Conservation (phyloP, 1,140 invertebrate genomes). For the Macrosteles quadrilineatus region DNA sequence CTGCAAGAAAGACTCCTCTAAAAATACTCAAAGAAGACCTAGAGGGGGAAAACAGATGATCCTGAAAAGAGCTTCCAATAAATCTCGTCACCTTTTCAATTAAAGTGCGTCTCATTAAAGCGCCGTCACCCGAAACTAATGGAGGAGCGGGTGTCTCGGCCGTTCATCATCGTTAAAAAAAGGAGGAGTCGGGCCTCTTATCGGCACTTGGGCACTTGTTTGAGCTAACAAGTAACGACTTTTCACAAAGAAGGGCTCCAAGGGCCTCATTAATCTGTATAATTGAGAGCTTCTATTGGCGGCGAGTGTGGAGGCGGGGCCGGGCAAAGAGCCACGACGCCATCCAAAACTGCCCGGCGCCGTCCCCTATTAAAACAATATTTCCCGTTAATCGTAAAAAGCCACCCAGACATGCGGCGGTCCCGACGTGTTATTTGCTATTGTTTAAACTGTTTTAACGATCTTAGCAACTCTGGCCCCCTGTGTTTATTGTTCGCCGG, state of each 20-base stretch:
- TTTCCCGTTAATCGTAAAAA: no score
- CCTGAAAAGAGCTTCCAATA: neutral
- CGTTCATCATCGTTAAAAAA: constrained; percentile 13
- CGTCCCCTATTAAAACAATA: neutral
- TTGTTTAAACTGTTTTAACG: no score
- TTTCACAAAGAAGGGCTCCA: constrained; percentile 11
- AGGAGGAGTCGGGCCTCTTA: neutral
- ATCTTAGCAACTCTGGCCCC: no score
- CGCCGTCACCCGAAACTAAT: neutral
- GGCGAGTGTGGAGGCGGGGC: constrained; percentile 3
- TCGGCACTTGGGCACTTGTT: neutral
- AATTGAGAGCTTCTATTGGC: constrained; percentile 4
- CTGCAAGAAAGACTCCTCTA: no score
- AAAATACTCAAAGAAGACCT: no score
- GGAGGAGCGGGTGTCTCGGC: no score
- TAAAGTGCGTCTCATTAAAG: constrained; percentile 1
- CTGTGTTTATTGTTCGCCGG: no score
- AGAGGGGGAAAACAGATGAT: no score
- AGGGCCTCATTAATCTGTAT: constrained; percentile 2
- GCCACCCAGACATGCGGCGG: no score
- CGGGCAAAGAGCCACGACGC: neutral
- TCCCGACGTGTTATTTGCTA: no score
- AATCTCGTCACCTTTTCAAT: constrained; percentile 14
- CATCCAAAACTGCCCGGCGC: neutral
- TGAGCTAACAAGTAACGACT: constrained; percentile 14